Evolutionary conservation across 2,113 vertebrate genomes (phyloP).

Genomic region (Sitta europaea): DNA sequence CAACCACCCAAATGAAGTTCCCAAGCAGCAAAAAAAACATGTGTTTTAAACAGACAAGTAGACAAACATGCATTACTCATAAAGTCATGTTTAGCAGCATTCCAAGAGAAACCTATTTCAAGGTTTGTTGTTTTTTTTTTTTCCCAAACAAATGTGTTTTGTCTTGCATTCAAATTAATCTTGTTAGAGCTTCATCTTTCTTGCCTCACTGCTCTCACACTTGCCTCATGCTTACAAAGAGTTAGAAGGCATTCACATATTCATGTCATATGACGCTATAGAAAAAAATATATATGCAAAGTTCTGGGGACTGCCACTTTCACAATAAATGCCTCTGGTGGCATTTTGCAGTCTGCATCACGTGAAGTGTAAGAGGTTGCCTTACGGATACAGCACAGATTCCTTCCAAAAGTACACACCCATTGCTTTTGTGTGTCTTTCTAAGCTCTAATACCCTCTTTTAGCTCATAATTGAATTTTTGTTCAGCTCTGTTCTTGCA

Average conservation of each 20-base stretch:
- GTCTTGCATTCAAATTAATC: conserved; percentile 42
- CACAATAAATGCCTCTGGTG: not conserved
- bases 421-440: not conserved
- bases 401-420: conserved; percentile 21
- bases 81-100: conserved; percentile 53
- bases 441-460: conserved; percentile 15
- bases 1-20: not conserved
- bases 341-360: not conserved
- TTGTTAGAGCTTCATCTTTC: not conserved
- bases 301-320: not conserved
- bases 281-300: not conserved
- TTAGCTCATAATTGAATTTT: not conserved
- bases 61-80: conserved; percentile 9
- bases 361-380: not conserved
- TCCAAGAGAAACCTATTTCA: conserved; percentile 35
- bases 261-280: not conserved
- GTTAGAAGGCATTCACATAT: not conserved
- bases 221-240: not conserved
- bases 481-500: conserved; percentile 11
- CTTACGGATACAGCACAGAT: not conserved
- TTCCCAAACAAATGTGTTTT: conserved; percentile 20
- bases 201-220: not conserved
- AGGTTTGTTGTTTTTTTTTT: not conserved
- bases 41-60: not conserved
- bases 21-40: not conserved